phyloP scores from a whole-genome alignment of 2,888 invertebrate genomes.

The Himalopsyche anomala region DNA sequence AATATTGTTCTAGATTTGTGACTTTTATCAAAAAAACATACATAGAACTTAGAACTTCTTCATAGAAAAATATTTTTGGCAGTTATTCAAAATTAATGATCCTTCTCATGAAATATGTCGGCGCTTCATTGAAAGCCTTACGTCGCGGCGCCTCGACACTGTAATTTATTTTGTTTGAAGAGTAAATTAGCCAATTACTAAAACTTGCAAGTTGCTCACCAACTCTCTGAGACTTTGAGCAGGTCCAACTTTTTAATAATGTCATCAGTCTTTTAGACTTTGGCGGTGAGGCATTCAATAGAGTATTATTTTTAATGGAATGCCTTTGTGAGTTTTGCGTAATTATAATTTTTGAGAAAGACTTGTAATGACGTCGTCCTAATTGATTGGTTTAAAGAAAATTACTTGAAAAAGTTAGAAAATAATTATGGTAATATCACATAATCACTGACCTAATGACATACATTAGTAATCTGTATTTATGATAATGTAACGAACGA shows the following conservation, averaged over 20 bases:
- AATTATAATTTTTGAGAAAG: not conserved
- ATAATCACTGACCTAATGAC: too few relatives aligned
- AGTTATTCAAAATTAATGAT: not conserved
- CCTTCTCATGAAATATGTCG: not conserved
- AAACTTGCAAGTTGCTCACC: constrained; percentile 48
- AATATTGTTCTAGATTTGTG: too few relatives aligned
- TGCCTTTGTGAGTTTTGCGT: constrained; percentile 12
- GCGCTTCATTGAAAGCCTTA: not conserved
- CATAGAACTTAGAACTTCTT: too few relatives aligned
- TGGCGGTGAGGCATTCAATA: constrained; percentile 7
- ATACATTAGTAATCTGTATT: too few relatives aligned
- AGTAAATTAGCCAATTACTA: constrained; percentile 54
- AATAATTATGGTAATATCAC: too few relatives aligned
- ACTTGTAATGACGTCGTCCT: not conserved
- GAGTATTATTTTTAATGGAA: constrained; percentile 22
- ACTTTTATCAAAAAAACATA: too few relatives aligned
- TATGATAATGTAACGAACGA: too few relatives aligned
- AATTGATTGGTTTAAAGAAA: not conserved
- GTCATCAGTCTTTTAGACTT: constrained; percentile 55
- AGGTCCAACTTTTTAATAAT: constrained; percentile 53
- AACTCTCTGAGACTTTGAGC: constrained; percentile 2
- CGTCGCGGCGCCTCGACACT: constrained; percentile 18
- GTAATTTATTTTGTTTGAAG: constrained; percentile 59
- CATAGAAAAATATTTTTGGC: not conserved
- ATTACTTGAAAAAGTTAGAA: too few relatives aligned